Base-by-base conservation (phyloP, 1,140 invertebrate species). In the Microvelia longipes region DNA sequence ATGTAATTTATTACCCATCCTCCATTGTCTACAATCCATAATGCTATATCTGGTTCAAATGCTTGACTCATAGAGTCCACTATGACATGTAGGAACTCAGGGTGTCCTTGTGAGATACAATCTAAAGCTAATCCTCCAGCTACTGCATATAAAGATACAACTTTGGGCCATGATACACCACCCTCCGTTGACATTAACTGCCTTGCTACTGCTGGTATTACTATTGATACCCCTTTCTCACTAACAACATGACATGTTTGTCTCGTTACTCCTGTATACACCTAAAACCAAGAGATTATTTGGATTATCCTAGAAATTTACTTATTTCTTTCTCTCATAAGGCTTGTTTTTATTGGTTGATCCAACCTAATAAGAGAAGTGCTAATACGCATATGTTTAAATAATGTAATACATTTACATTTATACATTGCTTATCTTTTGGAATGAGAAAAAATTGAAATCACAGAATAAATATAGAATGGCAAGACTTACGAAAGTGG, bases 1-100 rank as follows among this genome's bases (percentile, higher is more conserved):
- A n/a, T n/a, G n/a, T n/a, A n/a, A n/a, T 19, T 66, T 70, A 80
- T 80, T 78, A 89, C 87, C 88, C 88, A 90, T 75, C 88, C 88
- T 28, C 87, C 88, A 75, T 87, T 88, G 24, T 84, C 80, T 69
- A 85, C 83, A 5, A 90, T 85, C 88, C 88, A 90, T 25, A 80
- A 75, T 2, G 85, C 86, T 1, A 90, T 74, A 70, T 87, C 83
- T 73, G 87, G 84, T 75, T 88, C 87, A 1, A 89, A 78, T 13
- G 89, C 80, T 66, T 84, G 82, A 0, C 81, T 83, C 72, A 89
- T 82, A 19, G 83, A 81, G 70, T 87, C 81, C 74, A 85, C 77
- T 71, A 90, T 79, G 28, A 80, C 81, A n/a, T 83, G 80, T 25
- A 89, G 77, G 74, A 84, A 85, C 71, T 89, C 87, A 1, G 82